Percentiles rank a stretch among this genome's conserved stretches.
These are phyloP conservation scores for Tryphoninae sp. DNA, from an alignment of 2,888 invertebrate species.

Conservation along the genomic window DNA sequence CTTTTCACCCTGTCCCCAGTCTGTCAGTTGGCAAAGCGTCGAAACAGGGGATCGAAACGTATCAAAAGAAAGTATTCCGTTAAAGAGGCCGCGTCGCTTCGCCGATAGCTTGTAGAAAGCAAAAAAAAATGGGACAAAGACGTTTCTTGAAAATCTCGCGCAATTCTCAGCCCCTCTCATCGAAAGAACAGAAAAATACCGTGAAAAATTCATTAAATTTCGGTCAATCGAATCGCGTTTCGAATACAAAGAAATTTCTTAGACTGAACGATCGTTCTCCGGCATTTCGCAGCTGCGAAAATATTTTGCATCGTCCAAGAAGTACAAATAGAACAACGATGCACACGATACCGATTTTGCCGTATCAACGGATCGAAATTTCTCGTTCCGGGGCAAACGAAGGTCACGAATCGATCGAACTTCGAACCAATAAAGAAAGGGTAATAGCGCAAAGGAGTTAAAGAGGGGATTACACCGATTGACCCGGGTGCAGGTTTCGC, in stretches of 20 bases:
- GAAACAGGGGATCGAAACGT: conserved; percentile 31
- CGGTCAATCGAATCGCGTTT: no score
- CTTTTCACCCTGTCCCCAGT: conserved; percentile 6
- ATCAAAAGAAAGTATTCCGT: background rate
- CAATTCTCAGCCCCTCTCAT: background rate
- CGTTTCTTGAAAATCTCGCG: background rate
- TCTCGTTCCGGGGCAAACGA: background rate
- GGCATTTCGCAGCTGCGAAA: no score
- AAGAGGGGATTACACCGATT: conserved; percentile 35
- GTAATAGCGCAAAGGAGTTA: background rate
- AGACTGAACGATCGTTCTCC: no score
- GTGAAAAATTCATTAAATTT: no score
- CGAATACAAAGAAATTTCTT: no score
- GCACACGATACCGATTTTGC: background rate
- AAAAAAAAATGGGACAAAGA: conserved; percentile 6
- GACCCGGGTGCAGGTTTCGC: conserved; percentile 35
- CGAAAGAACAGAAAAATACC: no score
- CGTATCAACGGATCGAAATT: background rate
- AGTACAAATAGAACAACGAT: no score
- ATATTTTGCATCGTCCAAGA: no score
- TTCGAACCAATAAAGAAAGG: conserved; percentile 9
- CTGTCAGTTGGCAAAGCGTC: conserved; percentile 20
- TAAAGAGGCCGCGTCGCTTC: background rate
- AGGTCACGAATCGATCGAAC: background rate
- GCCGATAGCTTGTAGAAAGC: conserved; percentile 1